Percentiles rank a stretch among this genome's conserved stretches.
Evolutionary conservation across 2,888 invertebrate genomes (phyloP).

Genomic region (Chalcis sispes): DNA sequence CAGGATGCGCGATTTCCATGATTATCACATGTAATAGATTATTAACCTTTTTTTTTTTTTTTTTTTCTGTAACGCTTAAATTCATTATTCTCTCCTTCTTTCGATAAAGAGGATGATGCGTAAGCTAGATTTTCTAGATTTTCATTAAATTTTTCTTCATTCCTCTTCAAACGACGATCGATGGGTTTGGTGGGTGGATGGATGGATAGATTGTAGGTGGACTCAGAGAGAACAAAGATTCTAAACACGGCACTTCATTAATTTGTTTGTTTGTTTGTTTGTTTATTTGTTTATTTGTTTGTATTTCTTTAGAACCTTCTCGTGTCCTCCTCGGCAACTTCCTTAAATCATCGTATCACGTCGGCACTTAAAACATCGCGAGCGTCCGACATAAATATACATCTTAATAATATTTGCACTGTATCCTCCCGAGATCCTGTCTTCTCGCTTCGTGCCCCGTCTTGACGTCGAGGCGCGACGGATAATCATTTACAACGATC

Average conservation of each 20-base stretch:
- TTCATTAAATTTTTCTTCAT: constrained; percentile 32
- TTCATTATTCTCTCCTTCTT: constrained; percentile 52
- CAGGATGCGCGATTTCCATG: constrained; percentile 79
- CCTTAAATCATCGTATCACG: constrained; percentile 21
- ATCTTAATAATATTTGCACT: constrained; percentile 51
- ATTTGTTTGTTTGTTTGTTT: too few relatives aligned
- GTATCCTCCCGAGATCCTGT: constrained; percentile 40
- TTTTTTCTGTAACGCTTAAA: constrained; percentile 59
- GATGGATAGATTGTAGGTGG: constrained; percentile 46
- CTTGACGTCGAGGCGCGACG: too few relatives aligned
- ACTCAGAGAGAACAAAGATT: constrained; percentile 47
- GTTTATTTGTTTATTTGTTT: too few relatives aligned
- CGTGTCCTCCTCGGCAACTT: constrained; percentile 13
- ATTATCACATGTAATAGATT: constrained; percentile 84
- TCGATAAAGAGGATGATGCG: constrained; percentile 42
- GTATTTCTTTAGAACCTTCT: constrained; percentile 30
- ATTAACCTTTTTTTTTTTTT: constrained; percentile 72
- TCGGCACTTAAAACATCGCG: constrained; percentile 52
- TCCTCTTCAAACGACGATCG: constrained; percentile 15
- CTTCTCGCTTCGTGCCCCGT: neutral
- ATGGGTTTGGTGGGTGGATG: constrained; percentile 41
- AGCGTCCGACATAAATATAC: constrained; percentile 53
- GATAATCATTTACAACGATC: constrained; percentile 38
- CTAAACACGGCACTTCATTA: constrained; percentile 51
- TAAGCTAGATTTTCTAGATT: constrained; percentile 40